Conservation (phyloP, 1,140 invertebrate genomes). For the Steinernema feltiae region DNA sequence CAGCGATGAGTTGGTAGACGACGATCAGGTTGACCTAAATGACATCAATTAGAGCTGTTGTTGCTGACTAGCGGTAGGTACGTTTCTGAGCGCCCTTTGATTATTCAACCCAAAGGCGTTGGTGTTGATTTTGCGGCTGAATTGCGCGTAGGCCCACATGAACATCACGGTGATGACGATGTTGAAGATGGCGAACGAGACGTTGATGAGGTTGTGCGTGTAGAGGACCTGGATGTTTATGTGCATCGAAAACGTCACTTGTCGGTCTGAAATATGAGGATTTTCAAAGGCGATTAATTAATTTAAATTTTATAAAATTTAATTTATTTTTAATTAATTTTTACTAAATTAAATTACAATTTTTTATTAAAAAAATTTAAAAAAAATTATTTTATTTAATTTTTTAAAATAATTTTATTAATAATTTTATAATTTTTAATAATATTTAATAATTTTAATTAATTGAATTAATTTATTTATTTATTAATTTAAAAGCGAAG, state of each 20-base stretch:
- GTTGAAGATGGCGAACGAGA: background rate
- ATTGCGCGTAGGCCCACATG: background rate
- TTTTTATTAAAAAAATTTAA: no score
- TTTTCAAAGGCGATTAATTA: no score
- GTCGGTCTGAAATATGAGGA: background rate
- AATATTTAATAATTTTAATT: no score
- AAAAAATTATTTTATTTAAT: no score
- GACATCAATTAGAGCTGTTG: background rate
- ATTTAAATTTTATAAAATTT: no score
- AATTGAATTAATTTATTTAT: no score
- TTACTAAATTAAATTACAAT: no score
- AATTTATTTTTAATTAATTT: no score
- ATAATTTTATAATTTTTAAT: no score
- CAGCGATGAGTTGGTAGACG: background rate
- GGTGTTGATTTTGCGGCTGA: background rate
- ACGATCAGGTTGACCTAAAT: background rate
- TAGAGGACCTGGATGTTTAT: background rate
- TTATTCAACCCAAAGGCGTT: background rate
- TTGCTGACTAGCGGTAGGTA: background rate
- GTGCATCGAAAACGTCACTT: background rate
- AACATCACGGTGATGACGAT: background rate
- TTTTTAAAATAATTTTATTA: no score
- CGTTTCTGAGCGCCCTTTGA: background rate
- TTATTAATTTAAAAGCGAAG: no score
- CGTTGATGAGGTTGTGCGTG: background rate